phyloP scores from a whole-genome alignment of 2,888 invertebrate genomes.

The Atethmia centrago region DNA sequence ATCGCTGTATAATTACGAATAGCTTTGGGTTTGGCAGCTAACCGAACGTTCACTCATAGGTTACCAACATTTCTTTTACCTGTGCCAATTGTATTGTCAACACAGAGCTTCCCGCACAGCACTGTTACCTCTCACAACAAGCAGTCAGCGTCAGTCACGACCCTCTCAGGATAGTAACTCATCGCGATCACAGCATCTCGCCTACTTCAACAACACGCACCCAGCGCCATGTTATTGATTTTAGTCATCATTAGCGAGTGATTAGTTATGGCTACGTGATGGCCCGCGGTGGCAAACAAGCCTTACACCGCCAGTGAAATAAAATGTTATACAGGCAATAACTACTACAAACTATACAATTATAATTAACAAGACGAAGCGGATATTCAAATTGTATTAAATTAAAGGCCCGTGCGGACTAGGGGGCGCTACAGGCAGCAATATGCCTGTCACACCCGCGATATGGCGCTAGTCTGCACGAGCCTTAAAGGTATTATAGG shows the following conservation, averaged over 20 bases:
- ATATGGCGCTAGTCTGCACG: too few species aligned
- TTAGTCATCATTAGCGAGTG: constrained; percentile 32
- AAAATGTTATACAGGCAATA: not conserved
- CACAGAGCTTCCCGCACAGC: not conserved
- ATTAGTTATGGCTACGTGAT: constrained; percentile 23
- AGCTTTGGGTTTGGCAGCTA: not conserved
- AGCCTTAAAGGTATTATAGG: too few species aligned
- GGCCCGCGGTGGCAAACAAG: not conserved
- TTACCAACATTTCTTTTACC: too few species aligned
- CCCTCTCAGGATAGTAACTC: constrained; percentile 53
- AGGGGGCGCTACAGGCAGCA: too few species aligned
- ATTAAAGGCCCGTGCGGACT: too few species aligned
- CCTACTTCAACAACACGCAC: not conserved
- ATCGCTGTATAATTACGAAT: too few species aligned
- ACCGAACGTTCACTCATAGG: not conserved
- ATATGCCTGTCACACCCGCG: too few species aligned
- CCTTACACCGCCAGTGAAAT: not conserved
- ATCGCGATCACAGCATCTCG: constrained; percentile 14
- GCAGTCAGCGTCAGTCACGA: too few species aligned
- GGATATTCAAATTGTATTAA: too few species aligned
- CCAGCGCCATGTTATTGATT: constrained; percentile 25
- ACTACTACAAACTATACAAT: not conserved
- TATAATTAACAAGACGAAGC: not conserved
- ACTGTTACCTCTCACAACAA: not conserved
- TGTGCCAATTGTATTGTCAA: not conserved